Base-by-base conservation (phyloP, 1,140 invertebrate genomes). In the Pseudomyrmex pallidus region DNA sequence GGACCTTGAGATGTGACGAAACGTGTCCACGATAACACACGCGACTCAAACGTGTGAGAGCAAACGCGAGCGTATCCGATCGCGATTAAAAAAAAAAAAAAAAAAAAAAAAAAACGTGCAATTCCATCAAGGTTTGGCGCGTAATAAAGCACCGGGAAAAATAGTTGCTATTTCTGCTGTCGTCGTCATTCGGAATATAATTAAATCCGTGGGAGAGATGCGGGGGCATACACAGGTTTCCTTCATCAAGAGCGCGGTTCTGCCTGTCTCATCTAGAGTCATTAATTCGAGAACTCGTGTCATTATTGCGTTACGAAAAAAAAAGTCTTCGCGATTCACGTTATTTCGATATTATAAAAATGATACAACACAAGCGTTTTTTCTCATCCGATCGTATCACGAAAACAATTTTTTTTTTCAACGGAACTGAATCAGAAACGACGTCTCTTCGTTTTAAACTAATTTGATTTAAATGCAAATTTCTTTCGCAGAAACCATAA, bases 121-220 rank as follows among this genome's bases (percentile, higher is more conserved):
- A 54, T 70, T 9, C 25, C 7, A 10, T 3, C 63, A 56, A 59
- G 64, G 12, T 9, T 50, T 54, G 9, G 13, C 44, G 54, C 54
- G 76, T 25, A 70, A 72, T 72, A 50, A 35, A 35, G n/a, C 13
- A 80, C 15, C 50, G 76, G 70, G 66, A 80, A 80, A 80, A 80
- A 72, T 72, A 80, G 54, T 22, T 7, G 76, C 76, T 80, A 80
- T 80, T 80, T 80, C 76, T 72, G 66, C 70, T 10, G 54, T 59
- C 76, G 66, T 61, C 76, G 76, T 80, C 76, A 80, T 59, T 70
- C 76, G 54, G 64, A 80, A 80, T 80, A 80, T 80, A 80, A 80
- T 80, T 80, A 80, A 59, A 72, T 54, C 64, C 61, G 76, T 20
- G 64, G 52, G 76, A 72, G 64, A 78, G 17, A 64, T n/a, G 63